phyloP scores from a whole-genome alignment of 2,113 vertebrate genomes.

The Triplophysa rosa region DNA sequence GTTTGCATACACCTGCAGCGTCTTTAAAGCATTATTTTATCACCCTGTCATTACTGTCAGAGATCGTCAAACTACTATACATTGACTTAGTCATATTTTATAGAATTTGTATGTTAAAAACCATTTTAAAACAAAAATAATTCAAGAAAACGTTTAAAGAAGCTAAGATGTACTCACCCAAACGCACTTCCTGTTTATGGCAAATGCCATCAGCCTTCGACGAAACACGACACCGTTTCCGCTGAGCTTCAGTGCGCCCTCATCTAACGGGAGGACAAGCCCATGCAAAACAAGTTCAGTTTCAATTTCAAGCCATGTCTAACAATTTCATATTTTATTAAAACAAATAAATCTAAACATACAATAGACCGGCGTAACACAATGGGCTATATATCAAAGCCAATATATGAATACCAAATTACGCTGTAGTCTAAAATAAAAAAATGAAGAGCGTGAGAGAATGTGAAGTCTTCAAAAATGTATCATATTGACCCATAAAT shows the following conservation, averaged over 20 bases:
- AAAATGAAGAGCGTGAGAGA: too few species aligned
- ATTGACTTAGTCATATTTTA: not conserved
- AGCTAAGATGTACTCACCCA: not conserved
- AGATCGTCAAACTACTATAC: not conserved
- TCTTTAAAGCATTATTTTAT: not conserved
- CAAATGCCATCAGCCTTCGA: not conserved
- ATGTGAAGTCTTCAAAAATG: too few species aligned
- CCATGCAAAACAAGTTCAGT: not conserved
- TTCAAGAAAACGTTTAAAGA: not conserved
- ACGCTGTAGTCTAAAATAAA: too few species aligned
- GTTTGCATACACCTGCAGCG: not conserved
- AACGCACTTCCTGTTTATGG: constrained; percentile 34
- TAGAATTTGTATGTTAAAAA: too few species aligned
- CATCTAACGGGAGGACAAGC: constrained; percentile 17
- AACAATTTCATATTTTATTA: not conserved
- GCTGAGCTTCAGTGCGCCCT: not conserved
- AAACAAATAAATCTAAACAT: too few species aligned
- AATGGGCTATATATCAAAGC: too few species aligned
- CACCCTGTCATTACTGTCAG: not conserved
- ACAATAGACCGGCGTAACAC: too few species aligned
- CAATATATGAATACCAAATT: too few species aligned
- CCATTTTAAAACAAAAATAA: not conserved
- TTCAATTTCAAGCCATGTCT: too few species aligned
- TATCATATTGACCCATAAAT: too few species aligned
- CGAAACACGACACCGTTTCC: constrained; percentile 5